Conservation (phyloP, 2,888 invertebrate species). For the Sialis lutaria region DNA sequence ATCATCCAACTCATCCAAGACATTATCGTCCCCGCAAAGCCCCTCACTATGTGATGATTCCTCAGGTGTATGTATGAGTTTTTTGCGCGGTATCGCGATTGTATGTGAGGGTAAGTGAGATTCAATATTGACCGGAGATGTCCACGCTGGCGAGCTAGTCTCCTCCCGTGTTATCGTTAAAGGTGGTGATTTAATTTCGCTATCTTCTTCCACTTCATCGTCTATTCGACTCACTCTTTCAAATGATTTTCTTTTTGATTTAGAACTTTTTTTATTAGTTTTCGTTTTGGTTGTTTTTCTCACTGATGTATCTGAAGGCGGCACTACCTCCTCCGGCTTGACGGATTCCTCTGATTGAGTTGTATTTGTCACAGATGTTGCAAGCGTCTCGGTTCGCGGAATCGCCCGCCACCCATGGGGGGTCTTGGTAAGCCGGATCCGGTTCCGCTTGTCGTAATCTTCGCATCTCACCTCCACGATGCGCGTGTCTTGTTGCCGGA, state of each 20-base stretch:
- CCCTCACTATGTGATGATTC: constrained; percentile 12
- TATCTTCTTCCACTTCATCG: constrained; percentile 13
- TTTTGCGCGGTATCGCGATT: constrained; percentile 31
- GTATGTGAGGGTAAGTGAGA: constrained; percentile 43
- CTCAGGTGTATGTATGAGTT: constrained; percentile 11
- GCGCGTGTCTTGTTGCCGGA: constrained; percentile 59
- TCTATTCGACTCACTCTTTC: constrained; percentile 15
- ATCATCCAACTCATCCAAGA: constrained; percentile 6
- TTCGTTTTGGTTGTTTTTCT: constrained; percentile 14
- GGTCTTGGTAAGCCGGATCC: constrained; percentile 67
- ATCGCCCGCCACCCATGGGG: constrained; percentile 67
- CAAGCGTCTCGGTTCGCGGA: constrained; percentile 53
- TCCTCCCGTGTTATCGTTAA: constrained; percentile 5
- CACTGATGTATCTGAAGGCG: constrained; percentile 17
- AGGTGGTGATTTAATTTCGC: constrained; percentile 5
- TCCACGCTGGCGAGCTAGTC: constrained; percentile 19
- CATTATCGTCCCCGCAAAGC: constrained; percentile 12
- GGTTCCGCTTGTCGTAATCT: constrained; percentile 73
- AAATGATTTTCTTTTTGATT: constrained; percentile 15
- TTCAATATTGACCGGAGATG: constrained; percentile 34
- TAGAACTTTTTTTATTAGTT: constrained; percentile 6
- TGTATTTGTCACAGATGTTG: constrained; percentile 16
- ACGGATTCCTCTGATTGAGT: constrained; percentile 7
- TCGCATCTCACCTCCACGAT: constrained; percentile 75
- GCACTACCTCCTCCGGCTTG: constrained; percentile 9